A percentile compares a stretch with the other conserved stretches of the same genome.
phyloP scores from a whole-genome alignment of 2,113 vertebrate genomes.

The Colinus virginianus region DNA sequence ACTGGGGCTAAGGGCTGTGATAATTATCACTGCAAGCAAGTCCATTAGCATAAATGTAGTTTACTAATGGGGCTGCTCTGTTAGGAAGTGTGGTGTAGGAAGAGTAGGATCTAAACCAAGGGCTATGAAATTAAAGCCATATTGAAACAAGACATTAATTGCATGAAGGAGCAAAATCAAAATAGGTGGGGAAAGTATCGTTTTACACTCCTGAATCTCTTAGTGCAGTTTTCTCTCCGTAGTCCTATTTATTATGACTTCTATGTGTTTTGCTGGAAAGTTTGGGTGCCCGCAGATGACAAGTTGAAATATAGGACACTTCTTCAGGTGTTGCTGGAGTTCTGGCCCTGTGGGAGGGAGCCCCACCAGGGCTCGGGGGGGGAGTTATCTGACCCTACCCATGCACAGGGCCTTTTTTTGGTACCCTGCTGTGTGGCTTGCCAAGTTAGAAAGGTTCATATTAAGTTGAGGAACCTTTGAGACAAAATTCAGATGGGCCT shows the following conservation, averaged over 20 bases:
- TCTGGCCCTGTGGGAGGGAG: not conserved
- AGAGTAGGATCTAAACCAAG: constrained; percentile 45
- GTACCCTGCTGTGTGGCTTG: not conserved
- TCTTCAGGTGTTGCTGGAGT: not conserved
- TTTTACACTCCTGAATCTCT: not conserved
- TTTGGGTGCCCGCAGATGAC: not conserved
- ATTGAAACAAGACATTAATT: constrained; percentile 33
- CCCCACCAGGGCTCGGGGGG: not conserved
- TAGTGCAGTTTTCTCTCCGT: not conserved
- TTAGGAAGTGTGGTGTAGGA: constrained; percentile 25
- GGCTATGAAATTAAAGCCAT: constrained; percentile 35
- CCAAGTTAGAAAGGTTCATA: not conserved
- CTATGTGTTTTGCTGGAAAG: not conserved
- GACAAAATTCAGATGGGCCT: not conserved
- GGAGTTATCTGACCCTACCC: not conserved
- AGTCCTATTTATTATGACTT: not conserved
- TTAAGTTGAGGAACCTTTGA: not conserved
- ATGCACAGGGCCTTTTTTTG: not conserved
- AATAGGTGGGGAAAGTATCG: not conserved
- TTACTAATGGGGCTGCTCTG: constrained; percentile 62
- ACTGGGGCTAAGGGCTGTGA: constrained; percentile 47
- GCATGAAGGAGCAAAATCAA: not conserved
- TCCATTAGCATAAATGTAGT: constrained; percentile 66
- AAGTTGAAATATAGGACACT: not conserved
- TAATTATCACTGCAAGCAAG: constrained; percentile 69